Evolutionary conservation across 2,888 invertebrate species (phyloP), one percentile per base, ranked within the genome.

Genomic region (Eupsilia transversa): DNA sequence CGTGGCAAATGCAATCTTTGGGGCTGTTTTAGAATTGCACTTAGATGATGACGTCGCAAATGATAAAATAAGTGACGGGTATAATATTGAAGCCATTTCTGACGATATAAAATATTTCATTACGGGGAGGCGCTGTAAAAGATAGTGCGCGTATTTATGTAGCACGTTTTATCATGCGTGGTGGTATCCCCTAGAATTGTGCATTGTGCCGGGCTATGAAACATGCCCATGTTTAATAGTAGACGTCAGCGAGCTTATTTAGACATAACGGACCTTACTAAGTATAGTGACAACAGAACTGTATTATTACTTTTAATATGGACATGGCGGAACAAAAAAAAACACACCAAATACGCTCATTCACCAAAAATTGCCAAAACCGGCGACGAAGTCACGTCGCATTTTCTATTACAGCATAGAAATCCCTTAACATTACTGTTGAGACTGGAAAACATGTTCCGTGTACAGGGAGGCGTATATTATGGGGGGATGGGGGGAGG

Each of bases 391-490:
- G 75, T 75, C 83, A 74, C 84, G 75, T 78, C 77, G 81, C 70
- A 69, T 84, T 87, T 86, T 87, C 88, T 88, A 88, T 90, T 87
- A 88, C 66, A 79, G 63, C 79, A 71, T 74, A 82, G 86, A 87
- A 88, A 89, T 89, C 89, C 86, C 86, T 87, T 87, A 85, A 88
- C 86, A 88, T 86, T 83, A 86, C 86, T 72, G 81, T 80, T 64
- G 86, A 89, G 87, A 85, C 84, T 86, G 81, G 78, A 84, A 85
- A 87, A 87, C 89, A 84, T 79, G 85, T 86, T 82, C 72, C 77
- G 75, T 82, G 80, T 77, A 77, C 77, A 64, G 80, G 72, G 66
- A 49, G 77, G 63, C 68, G 77, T 70, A 67, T 72, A 66, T 71
- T 63, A 41, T 33, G 17, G 59, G 57, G 69, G 57, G 12, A 38